Base-by-base conservation (phyloP, 2,113 vertebrate genomes). In the Gallinago jamesoni region DNA sequence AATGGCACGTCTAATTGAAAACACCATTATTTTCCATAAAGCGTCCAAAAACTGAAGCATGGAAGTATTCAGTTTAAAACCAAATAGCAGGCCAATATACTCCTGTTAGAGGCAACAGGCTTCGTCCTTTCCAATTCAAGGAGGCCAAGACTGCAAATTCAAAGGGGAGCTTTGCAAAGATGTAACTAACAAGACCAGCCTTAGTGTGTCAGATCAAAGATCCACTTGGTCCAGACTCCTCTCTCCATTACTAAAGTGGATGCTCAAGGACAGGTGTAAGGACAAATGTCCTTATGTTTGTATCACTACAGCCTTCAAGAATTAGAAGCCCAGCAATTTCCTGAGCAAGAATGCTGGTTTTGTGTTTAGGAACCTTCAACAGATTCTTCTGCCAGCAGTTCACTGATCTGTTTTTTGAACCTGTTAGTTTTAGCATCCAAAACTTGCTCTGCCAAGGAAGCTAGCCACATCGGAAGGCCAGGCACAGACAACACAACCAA, bases 1-100 rank as follows among this genome's bases (percentile, higher is more conserved):
- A 93, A 92, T 72, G 89, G 84, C 84, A 88, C 63, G 56, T 64
- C 13, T 74, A 77, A 93, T 63, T 66, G 67, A 41, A 94, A 95
- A 84, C 69, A 94, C 50, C 69, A 93, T 69, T 75, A 86, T 87
- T 93, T 93, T 94, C 95, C 95, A 89, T 15, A 82, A 73, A 93
- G 76, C 25, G 79, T 89, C 62, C 64, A 95, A 89, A 57, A 81
- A 75, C 19, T 62, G 10, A 19, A 82, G 17, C 0, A 0, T 84
- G 52, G 43, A 94, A 94, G 35, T 23, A 87, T 47, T 55, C 73
- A 80, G 52, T 35, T 74, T 43, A 79, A 64, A 77, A 91, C 13
- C 14, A 15, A 81, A 73, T 90, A 90, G 31, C 1, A 2, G 24
- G 39, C 66, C 47, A 77, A 45, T 30, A 64, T 7, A 53, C 35